Base-by-base conservation (phyloP, 1,140 invertebrate genomes). In the Scaptomyza hsui region DNA sequence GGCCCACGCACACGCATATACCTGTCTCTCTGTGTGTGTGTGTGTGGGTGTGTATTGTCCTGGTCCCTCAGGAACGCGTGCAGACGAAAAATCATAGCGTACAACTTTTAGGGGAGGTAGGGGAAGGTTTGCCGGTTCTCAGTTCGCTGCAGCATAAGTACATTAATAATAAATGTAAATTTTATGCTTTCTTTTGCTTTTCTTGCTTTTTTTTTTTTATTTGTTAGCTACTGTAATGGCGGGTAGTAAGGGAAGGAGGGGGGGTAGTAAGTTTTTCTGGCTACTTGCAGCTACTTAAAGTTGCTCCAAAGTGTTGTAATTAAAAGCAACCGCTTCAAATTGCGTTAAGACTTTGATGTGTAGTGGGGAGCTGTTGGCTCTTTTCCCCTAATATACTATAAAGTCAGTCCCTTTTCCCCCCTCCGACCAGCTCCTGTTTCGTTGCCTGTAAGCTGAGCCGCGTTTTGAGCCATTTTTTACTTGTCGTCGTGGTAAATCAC, bases 101-200 rank as follows among this genome's bases (percentile, higher is more conserved):
- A 67, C 63, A 57, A 63, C 65, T 68, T 44, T 24, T 7, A n/a
- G 52, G 56, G 63, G 48, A 49, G 32, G 26, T n/a, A 12, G 57
- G 60, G 63, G 42, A 53, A 35, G 57, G 72, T 65, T 49, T 3
- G 49, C 1, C 12, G 21, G 48, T 24, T 9, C 53, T 56, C 6
- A 19, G 41, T 41, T 53, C 44, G 59, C 65, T 49, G 55, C 41
- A 69, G 68, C 55, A 68, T 60, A 62, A 74, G 80, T 68, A 78
- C 82, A 86, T 86, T 88, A 86, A 86, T 86, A 88, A 86, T 88
- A 86, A 86, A 86, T 86, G 82, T 72, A 86, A 86, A 86, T 88
- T 86, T 73, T 75, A 69, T 72, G 60, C 63, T 74, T 74, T 37
- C 18, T 16, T n/a, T 12, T 71, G n/a, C n/a, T 70, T 56, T 69